Conservation (phyloP, 2,797 vertebrate species). For the Corythornis leucogaster region DNA sequence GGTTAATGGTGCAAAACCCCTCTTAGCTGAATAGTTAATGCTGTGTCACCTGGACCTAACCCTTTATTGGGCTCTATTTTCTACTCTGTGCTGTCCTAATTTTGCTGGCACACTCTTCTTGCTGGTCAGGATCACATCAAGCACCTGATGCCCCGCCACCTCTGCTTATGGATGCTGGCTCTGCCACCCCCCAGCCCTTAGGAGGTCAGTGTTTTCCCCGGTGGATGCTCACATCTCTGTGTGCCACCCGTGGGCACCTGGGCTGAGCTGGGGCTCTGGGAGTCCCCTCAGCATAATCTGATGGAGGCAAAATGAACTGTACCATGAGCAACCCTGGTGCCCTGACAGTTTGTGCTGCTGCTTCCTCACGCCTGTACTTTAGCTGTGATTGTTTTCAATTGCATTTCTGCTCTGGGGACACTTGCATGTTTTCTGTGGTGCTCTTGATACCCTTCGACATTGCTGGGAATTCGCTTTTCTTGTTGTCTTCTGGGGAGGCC, state of each 20-base stretch:
- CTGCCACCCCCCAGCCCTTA: no score
- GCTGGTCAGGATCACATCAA: not conserved
- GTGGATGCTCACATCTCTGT: not conserved
- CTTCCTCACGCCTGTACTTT: not conserved
- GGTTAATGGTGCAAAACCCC: not conserved
- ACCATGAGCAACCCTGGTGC: not conserved
- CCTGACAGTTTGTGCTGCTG: rapidly evolving
- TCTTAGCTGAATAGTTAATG: not conserved
- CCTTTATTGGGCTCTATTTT: not conserved
- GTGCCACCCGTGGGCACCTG: not conserved
- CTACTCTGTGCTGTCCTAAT: not conserved
- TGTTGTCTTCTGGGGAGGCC: not conserved
- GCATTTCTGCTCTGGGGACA: not conserved
- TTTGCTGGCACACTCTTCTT: not conserved
- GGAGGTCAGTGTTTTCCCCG: not conserved
- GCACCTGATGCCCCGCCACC: rapidly evolving
- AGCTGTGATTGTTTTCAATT: not conserved
- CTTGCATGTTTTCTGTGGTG: not conserved
- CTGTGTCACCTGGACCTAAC: not conserved
- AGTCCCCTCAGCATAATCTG: not conserved
- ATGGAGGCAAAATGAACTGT: not conserved
- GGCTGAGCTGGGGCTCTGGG: not conserved
- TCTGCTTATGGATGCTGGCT: not conserved
- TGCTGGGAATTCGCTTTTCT: not conserved
- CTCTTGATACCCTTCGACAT: not conserved